These are phyloP conservation scores for Chloropsis cyanopogon DNA, from an alignment of 2,113 vertebrate species.

Conservation along the genomic window DNA sequence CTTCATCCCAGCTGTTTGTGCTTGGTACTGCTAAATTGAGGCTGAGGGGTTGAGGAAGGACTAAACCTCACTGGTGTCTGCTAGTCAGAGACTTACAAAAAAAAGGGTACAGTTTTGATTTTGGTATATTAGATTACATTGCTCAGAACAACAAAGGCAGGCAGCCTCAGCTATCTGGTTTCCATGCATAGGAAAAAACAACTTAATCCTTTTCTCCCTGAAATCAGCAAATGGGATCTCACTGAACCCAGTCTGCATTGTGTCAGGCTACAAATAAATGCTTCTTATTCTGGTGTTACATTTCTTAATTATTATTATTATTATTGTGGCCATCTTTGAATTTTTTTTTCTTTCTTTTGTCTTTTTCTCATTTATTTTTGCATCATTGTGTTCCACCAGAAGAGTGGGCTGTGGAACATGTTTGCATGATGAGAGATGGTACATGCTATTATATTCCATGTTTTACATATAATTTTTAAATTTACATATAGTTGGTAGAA, in stretches of 20 bases:
- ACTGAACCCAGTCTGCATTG: background rate
- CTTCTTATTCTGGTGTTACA: background rate
- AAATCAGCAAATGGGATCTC: background rate
- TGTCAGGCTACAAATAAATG: background rate
- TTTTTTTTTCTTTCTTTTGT: background rate
- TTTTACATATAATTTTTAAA: background rate
- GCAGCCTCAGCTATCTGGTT: background rate
- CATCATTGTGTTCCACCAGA: background rate
- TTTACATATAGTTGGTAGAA: constrained; percentile 23
- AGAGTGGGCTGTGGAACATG: background rate
- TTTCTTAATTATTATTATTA: background rate
- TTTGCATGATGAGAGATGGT: background rate
- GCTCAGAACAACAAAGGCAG: background rate
- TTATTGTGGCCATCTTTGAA: background rate
- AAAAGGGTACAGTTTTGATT: background rate
- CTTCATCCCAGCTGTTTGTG: background rate
- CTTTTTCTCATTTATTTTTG: background rate
- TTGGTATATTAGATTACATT: constrained; percentile 9
- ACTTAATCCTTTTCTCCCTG: background rate
- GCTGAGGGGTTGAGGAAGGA: background rate
- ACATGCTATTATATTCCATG: background rate
- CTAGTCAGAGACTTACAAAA: background rate
- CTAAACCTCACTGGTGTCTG: background rate
- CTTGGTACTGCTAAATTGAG: background rate
- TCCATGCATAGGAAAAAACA: constrained; percentile 4